Conservation (phyloP, 2,888 invertebrate genomes). For the Drosophila glabriapex region DNA sequence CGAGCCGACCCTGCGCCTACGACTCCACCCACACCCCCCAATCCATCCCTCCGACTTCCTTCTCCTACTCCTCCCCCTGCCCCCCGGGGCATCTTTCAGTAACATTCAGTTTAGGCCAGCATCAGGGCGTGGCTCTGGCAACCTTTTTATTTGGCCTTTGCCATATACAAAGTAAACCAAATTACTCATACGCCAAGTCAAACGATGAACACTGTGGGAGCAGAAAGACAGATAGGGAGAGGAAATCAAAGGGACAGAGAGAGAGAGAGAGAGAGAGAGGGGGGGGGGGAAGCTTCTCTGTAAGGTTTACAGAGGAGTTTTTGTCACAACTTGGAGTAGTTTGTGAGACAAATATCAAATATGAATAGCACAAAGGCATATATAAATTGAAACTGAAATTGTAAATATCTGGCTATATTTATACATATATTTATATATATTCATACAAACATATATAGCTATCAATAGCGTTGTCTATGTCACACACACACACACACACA, state of each 20-base stretch:
- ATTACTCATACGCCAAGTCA: conserved; percentile 73
- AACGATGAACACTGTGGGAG: conserved; percentile 5
- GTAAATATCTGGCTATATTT: not conserved
- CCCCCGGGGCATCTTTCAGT: not conserved
- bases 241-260: not conserved
- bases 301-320: not conserved
- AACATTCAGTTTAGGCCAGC: conserved; percentile 7
- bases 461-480: not conserved
- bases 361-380: not conserved
- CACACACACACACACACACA: too few species aligned
- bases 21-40: not conserved
- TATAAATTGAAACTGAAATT: not conserved
- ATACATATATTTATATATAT: not conserved
- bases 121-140: conserved; percentile 23
- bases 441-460: not conserved
- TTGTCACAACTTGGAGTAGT: not conserved
- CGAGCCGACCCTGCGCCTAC: conserved; percentile 11
- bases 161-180: conserved; percentile 31
- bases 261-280: not conserved
- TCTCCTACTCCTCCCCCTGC: not conserved
- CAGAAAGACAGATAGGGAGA: not conserved
- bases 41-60: too few species aligned
- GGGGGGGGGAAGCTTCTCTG: not conserved
- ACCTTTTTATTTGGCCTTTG: conserved; percentile 37
- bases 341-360: not conserved